Evolutionary conservation across 2,888 invertebrate species (phyloP), one percentile per base, ranked within the genome.

Genomic region (Sesamia inferens): DNA sequence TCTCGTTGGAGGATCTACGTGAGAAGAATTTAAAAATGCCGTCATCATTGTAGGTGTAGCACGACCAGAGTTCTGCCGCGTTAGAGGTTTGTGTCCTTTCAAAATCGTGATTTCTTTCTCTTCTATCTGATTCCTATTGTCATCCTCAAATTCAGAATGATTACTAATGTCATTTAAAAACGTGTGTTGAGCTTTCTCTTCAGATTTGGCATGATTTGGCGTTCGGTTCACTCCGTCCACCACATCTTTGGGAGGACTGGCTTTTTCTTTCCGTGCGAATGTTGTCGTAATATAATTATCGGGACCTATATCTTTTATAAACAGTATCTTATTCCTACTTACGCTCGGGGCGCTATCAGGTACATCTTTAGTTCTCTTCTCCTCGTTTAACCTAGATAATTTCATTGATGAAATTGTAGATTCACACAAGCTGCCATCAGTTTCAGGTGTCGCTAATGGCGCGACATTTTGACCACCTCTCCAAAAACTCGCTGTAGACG

Each of bases 281-380:
- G 97, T 97, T 63, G 97, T 97, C 78, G 97, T 97, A 68, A 98
- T 97, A 90, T 98, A 98, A 93, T 97, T 98, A 92, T 98, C 97
- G 67, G 97, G 97, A 63, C 97, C 97, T 85, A 97, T 97, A 90
- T 97, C 97, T 88, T 97, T 97, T 86, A 97, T 97, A 84, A 97
- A 96, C 87, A 97, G 90, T 72, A 97, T 95, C 91, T 97, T 97
- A 91, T 96, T 96, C 85, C 96, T 97, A 92, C 96, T 93, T 85
- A 91, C 90, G 85, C 92, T 90, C 85, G 94, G 92, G 78, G 93
- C 92, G 82, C 91, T 91, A 81, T 96, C 95, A 91, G 94, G 93
- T 92, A 93, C 94, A 87, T 95, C 93, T 90, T 92, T 92, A 68
- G 89, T 88, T 90, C 94, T 95, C 85, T 93, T 96, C 79, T 95